A percentile compares a stretch with the other conserved stretches of the same genome.
Evolutionary conservation across 2,113 vertebrate genomes (phyloP).

Genomic region (Otus sunia): DNA sequence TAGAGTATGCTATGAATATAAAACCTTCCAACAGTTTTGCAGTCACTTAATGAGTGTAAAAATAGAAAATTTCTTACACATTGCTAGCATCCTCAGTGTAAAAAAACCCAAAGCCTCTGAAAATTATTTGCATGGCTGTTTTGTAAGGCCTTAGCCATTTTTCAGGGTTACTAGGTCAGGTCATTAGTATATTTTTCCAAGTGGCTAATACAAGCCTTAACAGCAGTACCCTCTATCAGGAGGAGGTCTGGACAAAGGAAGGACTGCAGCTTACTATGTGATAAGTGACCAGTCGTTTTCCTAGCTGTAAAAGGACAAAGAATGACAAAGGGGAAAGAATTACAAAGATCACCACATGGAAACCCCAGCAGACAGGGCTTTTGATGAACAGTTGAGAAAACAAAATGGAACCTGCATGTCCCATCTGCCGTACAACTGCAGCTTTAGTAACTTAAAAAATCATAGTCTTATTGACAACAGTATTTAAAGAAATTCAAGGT

Average conservation of each 20-base stretch:
- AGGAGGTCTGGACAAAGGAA: neutral
- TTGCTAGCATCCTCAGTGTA: neutral
- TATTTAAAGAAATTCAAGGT: neutral
- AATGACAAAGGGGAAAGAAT: neutral
- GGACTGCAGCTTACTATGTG: neutral
- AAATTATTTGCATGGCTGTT: neutral
- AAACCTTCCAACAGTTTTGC: neutral
- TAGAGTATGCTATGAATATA: neutral
- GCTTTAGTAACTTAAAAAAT: neutral
- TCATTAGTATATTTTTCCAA: neutral
- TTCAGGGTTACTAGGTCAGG: neutral
- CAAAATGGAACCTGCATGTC: neutral
- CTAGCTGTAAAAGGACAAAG: neutral
- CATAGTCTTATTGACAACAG: neutral
- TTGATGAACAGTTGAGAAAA: neutral
- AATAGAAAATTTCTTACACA: neutral
- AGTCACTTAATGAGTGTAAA: neutral
- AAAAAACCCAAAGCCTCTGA: neutral
- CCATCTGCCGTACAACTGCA: neutral
- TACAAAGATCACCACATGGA: rapidly evolving
- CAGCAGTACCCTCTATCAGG: neutral
- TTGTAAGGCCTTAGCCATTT: neutral
- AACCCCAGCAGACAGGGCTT: neutral
- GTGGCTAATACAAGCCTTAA: neutral
- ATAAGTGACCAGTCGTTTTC: neutral